Evolutionary conservation across 1,140 invertebrate species (phyloP).

Genomic region (Heliconius melpomene): DNA sequence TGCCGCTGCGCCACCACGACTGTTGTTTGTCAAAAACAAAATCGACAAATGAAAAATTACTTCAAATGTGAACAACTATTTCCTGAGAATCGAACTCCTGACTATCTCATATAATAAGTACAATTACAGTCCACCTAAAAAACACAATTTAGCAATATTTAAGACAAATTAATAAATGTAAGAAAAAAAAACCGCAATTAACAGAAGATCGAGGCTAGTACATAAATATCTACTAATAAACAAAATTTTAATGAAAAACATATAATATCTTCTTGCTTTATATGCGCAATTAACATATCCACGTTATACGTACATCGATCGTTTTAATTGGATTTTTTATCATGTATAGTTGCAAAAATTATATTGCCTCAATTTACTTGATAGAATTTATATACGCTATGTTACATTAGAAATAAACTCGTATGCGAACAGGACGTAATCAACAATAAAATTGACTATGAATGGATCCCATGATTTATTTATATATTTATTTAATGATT

Average conservation of each 20-base stretch:
- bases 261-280: conserved; percentile 2
- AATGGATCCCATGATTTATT: background rate
- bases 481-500: too few relatives aligned
- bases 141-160: background rate
- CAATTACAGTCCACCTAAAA: background rate
- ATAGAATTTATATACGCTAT: conserved; percentile 1
- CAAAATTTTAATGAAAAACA: background rate
- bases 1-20: too few relatives aligned
- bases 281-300: background rate
- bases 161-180: background rate
- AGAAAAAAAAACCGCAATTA: conserved; percentile 1
- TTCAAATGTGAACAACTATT: background rate
- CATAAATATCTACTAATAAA: background rate
- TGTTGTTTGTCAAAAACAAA: too few relatives aligned
- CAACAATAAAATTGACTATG: background rate
- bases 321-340: conserved; percentile 9
- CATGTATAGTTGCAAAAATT: conserved; percentile 2
- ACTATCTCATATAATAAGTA: background rate
- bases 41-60: too few relatives aligned
- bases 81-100: background rate
- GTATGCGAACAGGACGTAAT: background rate
- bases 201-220: background rate
- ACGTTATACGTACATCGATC: conserved; percentile 4
- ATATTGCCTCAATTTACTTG: background rate
- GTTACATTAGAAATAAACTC: background rate